A percentile compares a stretch with the other conserved stretches of the same genome.
Evolutionary conservation across 2,888 invertebrate species (phyloP).

Genomic region (Eumacrocentrus americanus): DNA sequence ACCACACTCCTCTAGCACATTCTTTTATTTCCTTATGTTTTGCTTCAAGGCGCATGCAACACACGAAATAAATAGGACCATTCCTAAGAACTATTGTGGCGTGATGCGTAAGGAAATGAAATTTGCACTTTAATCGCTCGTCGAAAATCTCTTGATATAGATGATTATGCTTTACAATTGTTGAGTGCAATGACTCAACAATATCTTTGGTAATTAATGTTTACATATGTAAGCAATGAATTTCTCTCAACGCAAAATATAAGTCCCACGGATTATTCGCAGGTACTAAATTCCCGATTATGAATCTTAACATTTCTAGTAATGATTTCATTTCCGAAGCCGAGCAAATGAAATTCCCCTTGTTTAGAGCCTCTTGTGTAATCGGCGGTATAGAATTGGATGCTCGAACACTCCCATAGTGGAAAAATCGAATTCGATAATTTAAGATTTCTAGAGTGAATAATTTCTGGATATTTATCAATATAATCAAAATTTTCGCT

Average conservation of each 20-base stretch:
- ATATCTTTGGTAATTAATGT: conserved; percentile 3
- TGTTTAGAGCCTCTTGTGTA: conserved; percentile 2
- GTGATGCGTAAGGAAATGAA: conserved; percentile 3
- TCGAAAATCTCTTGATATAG: conserved; percentile 29
- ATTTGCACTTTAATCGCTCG: conserved; percentile 19
- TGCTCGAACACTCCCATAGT: no score
- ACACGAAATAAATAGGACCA: not conserved
- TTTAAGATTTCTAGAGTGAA: conserved; percentile 22
- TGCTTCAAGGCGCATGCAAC: not conserved
- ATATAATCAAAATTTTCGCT: conserved; percentile 11
- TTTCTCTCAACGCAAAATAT: conserved; percentile 26
- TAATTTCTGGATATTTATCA: conserved; percentile 14
- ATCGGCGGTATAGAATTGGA: no score
- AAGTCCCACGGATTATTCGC: conserved; percentile 25
- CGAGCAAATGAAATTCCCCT: conserved; percentile 26
- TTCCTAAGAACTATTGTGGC: not conserved
- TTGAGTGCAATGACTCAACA: conserved; percentile 5
- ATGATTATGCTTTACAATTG: conserved; percentile 24
- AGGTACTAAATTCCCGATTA: conserved; percentile 30
- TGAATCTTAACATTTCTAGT: conserved; percentile 23
- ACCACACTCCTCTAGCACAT: not conserved
- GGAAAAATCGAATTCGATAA: not conserved
- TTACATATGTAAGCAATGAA: conserved; percentile 23
- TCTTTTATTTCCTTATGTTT: not conserved
- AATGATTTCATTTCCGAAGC: conserved; percentile 31